Base-by-base conservation (phyloP, 2,888 invertebrate species). In the Cosmorhoe ocellata region DNA sequence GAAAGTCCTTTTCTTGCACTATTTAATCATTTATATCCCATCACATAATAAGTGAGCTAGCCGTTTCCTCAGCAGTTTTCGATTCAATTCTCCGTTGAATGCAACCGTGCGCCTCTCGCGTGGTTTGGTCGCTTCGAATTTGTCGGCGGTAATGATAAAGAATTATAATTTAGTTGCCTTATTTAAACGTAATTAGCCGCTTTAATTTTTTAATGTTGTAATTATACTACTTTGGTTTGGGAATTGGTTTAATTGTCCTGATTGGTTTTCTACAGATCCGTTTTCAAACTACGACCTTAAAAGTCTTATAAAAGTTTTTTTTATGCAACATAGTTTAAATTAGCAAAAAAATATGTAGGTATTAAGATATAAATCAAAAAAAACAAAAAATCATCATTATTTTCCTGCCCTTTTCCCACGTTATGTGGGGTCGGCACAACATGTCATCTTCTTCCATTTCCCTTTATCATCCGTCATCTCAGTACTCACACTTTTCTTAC, bases 11-110 rank as follows among this genome's bases (percentile, higher is more conserved):
- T n/a, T n/a, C n/a, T n/a, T n/a, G n/a, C n/a, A n/a, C n/a, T n/a
- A n/a, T n/a, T n/a, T n/a, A n/a, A n/a, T n/a, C n/a, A n/a, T n/a
- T n/a, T n/a, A n/a, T n/a, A n/a, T n/a, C n/a, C n/a, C n/a, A n/a
- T n/a, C n/a, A n/a, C n/a, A n/a, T n/a, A n/a, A n/a, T 6, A 8
- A 32, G 13, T 42, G 13, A 11, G 6, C 43, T 10, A 39, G 39
- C 33, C 27, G 9, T 28, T 13, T 1, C 6, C 5, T 6, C 1
- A 40, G 32, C 53, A 48, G 27, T 8, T 1, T 2, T 9, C 78
- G 80, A 81, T 82, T 84, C 80, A 83, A 86, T 85, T 79, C 81
- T 61, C 66, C 70, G 71, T 60, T 59, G 66, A 59, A 61, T 63
- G 63, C 62, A 46, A 48, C 53, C 59, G 27, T 50, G 49, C 59